Evolutionary conservation across 30 jellyfish, hydroid and myxozoan species (phyloP), one percentile per base, ranked within the genome.

Genomic region (Hydractinia symbiolongicarpus): DNA sequence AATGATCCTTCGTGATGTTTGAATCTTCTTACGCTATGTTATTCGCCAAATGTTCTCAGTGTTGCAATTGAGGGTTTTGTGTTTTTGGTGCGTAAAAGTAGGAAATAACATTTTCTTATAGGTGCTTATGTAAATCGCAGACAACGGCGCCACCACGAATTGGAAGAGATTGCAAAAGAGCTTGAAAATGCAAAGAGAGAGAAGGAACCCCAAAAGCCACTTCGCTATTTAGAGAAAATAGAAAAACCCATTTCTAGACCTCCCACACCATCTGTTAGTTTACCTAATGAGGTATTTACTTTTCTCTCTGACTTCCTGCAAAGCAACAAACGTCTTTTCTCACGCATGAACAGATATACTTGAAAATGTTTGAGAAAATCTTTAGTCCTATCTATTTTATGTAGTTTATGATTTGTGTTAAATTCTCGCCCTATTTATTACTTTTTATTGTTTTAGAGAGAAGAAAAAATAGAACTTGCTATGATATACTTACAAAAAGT

Each of bases 161-260:
- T 93, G 60, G 93, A 86, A 40, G 95, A 86, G 70, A 94, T 93
- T 7, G 79, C 98, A 4, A 89, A 77, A 72, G 88, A 93, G 57
- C 82, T 86, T 66, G 96, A 93, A 55, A 90, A 86, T 20, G 93
- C 84, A 17, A 88, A 84, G 84, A 78, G 77, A 51, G 91, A 88
- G 13, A 82, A 86, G 61, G 89, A 77, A 50, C 91, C 93, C 15
- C 82, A 82, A 70, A 85, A 93, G 66, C 96, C 98, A 75, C 83
- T 86, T 50, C 73, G 94, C 54, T 87, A 75, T 67, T 64, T 93
- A 84, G 94, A 83, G 20, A 93, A 93, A 67, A 86, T 93, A 58
- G 98, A 93, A 69, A 93, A 93, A 73, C 98, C 98, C 5, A 70
- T 93, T 15, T 95, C 98, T 50, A 87, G 98, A 70, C 98, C 98